Evolutionary conservation across 37 sponge, comb jelly and placozoan species (phyloP).

Genomic region (Halisarca cf. caerulea): DNA sequence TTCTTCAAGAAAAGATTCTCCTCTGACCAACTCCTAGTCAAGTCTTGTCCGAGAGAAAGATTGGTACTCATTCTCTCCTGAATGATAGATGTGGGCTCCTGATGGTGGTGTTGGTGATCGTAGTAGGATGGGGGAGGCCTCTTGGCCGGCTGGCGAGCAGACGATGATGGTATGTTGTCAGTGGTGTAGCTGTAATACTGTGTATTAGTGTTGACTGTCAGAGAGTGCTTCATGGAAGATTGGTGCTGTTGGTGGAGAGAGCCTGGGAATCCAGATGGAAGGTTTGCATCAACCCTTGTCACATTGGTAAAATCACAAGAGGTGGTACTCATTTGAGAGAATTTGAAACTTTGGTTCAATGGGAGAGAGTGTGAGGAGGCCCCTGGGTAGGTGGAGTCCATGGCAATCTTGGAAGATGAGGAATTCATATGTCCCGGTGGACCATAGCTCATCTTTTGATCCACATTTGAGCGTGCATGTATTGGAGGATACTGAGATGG

Average conservation of each 20-base stretch:
- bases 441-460: neutral
- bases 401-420: neutral
- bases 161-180: constrained; percentile 12
- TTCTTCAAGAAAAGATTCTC: constrained; percentile 65
- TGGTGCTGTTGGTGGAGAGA: neutral
- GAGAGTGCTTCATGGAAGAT: neutral
- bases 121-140: constrained; percentile 43
- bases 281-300: neutral
- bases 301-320: neutral
- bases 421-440: constrained; percentile 17
- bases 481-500: neutral
- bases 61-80: constrained; percentile 67
- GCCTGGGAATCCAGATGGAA: neutral
- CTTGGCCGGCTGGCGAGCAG: neutral
- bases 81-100: constrained; percentile 30
- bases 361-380: neutral
- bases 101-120: constrained; percentile 53
- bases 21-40: constrained; percentile 76
- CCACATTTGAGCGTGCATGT: constrained; percentile 1
- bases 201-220: neutral
- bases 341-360: neutral
- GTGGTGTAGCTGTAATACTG: constrained; percentile 13
- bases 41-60: constrained; percentile 17
- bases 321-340: neutral
- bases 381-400: neutral